Base-by-base conservation (phyloP, 2,797 vertebrate genomes). In the Myotis pilosus region DNA sequence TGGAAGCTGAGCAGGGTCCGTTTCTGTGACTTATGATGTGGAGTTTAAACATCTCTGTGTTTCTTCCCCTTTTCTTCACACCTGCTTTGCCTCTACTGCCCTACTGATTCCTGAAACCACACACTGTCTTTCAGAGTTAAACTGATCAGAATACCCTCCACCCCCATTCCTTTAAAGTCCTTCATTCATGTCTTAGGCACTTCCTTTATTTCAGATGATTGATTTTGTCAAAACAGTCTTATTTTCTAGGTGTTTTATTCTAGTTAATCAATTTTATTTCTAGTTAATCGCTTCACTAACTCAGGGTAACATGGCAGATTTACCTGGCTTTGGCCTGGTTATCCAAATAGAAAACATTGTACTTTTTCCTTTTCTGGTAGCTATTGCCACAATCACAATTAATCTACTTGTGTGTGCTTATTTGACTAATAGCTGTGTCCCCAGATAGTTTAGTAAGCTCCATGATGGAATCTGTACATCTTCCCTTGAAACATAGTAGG, bases 121-220 rank as follows among this genome's bases (percentile, higher is more conserved):
- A 47, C 2, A 23, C 8, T 82, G 33, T 15, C 25, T 51, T 62
- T 38, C 30, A 66, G 30, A 75, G 30, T 23, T 64, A 47, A 53
- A 66, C 23, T 55, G 3, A 8, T 16, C 4, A 30, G 17, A 28
- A 47, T 23, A 10, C 30, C 44, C 33, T 53, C 20, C 36, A 28
- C 8, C 6, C 5, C 0, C 13, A 55, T 80, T n/a, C 51, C 1
- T 2, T 11, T 22, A 44, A 20, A 60, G 0, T 51, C 7, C 19
- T 6, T 72, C 19, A 15, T 68, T 44, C 8, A 6, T 1, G 2
- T 19, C 8, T 13, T n/a, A 6, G 1, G 12, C 74, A 12, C 8
- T 15, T 47, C 13, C 23, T 30, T 47, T n/a, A 60, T 44, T 89
- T 92, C 25, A 94, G 41, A 25, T 10, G 6, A 49, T 0, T 49